Evolutionary conservation across 2,113 vertebrate genomes (phyloP).

Genomic region (Gobius niger): DNA sequence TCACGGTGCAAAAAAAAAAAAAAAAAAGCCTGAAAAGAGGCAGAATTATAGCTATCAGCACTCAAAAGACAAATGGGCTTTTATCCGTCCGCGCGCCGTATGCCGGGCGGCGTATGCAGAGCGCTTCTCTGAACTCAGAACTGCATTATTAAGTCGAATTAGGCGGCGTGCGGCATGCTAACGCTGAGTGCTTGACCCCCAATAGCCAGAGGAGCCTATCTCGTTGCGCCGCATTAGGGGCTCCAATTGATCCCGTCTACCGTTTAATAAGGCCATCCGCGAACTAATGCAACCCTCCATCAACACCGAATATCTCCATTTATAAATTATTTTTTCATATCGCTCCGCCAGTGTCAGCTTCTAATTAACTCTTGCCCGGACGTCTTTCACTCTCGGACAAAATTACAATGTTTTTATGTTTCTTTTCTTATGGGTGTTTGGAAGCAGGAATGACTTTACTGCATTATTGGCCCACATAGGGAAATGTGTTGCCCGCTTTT

Average conservation of each 20-base stretch:
- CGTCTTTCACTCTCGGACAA: not conserved
- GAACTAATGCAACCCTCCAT: conserved; percentile 40
- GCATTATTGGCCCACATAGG: too few relatives aligned
- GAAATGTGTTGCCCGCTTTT: too few relatives aligned
- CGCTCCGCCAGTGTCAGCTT: conserved; percentile 26
- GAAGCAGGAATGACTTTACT: too few relatives aligned
- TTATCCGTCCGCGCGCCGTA: conserved; percentile 31
- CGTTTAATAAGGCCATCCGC: conserved; percentile 52
- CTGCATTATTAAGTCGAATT: conserved; percentile 61
- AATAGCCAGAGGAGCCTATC: conserved; percentile 33
- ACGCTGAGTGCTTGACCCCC: conserved; percentile 60
- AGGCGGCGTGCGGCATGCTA: conserved; percentile 35
- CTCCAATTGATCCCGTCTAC: conserved; percentile 59
- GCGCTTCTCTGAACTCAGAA: conserved; percentile 36
- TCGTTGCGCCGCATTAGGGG: conserved; percentile 52
- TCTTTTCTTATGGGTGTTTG: too few relatives aligned
- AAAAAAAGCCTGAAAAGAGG: not conserved
- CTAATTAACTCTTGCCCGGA: conserved; percentile 39
- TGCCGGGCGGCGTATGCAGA: conserved; percentile 21
- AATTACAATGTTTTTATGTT: not conserved
- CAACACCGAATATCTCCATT: conserved; percentile 29
- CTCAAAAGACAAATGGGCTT: conserved; percentile 50
- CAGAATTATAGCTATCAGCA: conserved; percentile 34
- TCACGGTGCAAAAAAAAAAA: not conserved
- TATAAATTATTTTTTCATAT: conserved; percentile 7